phyloP scores from a whole-genome alignment of 2,888 invertebrate species.

The Dioctria rufipes region DNA sequence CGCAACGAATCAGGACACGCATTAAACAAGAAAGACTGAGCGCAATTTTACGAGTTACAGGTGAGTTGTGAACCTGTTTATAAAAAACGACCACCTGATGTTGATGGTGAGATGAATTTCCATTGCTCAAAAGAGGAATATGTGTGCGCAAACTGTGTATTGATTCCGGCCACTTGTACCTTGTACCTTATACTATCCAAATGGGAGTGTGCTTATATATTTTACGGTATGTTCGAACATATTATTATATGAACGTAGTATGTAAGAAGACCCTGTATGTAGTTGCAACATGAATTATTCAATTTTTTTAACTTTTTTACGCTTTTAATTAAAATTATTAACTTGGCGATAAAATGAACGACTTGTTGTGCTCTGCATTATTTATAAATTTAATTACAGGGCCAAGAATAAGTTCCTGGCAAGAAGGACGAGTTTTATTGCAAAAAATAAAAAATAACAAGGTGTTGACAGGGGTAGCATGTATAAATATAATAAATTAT shows the following conservation, averaged over 20 bases:
- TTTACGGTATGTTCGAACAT: too few species aligned
- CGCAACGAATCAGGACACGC: conserved; percentile 44
- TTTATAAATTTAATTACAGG: conserved; percentile 53
- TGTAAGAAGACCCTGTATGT: conserved; percentile 19
- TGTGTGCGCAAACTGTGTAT: conserved; percentile 12
- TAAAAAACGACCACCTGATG: conserved; percentile 55
- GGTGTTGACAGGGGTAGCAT: too few species aligned
- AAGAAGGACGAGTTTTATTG: conserved; percentile 1
- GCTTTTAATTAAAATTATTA: conserved; percentile 58
- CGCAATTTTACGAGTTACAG: conserved; percentile 42
- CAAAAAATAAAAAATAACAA: too few species aligned
- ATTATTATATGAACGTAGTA: too few species aligned
- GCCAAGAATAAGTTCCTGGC: conserved; percentile 32
- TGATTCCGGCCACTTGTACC: conserved; percentile 11
- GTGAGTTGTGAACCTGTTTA: conserved; percentile 52
- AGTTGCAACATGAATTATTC: conserved; percentile 55
- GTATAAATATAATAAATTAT: too few species aligned
- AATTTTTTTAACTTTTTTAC: conserved; percentile 55
- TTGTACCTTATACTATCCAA: not conserved
- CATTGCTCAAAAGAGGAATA: conserved; percentile 23
- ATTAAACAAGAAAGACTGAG: conserved; percentile 45
- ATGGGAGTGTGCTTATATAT: conserved; percentile 6
- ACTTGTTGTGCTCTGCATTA: conserved; percentile 54
- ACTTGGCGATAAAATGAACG: conserved; percentile 58
- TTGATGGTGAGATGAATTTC: conserved; percentile 48